phyloP scores from a whole-genome alignment of 1,140 invertebrate genomes.

The Aphelinus certus region DNA sequence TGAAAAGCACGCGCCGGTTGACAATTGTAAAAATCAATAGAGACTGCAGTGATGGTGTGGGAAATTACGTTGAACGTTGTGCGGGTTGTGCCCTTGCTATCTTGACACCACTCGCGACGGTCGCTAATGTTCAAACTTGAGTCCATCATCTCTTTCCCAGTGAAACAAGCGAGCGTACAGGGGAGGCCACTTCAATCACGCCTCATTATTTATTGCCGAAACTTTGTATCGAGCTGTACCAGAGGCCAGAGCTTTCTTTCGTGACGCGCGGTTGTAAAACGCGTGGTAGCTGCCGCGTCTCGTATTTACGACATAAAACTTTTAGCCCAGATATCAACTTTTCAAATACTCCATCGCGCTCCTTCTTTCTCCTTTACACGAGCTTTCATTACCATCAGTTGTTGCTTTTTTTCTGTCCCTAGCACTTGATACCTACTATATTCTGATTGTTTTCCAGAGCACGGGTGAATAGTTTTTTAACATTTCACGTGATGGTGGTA shows the following conservation, averaged over 20 bases:
- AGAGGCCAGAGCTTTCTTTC: conserved; percentile 37
- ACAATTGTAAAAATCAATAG: no score
- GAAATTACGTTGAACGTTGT: no score
- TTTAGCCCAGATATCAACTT: conserved; percentile 39
- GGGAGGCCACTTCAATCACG: conserved; percentile 45
- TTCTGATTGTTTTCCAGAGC: neutral
- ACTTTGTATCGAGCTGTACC: conserved; percentile 46
- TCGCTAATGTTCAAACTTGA: no score
- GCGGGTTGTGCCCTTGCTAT: no score
- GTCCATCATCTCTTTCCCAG: neutral
- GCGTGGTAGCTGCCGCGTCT: conserved; percentile 37
- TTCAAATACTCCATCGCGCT: conserved; percentile 21
- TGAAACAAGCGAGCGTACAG: neutral
- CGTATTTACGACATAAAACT: conserved; percentile 33
- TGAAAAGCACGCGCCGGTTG: no score
- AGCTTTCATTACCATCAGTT: neutral
- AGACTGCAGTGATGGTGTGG: no score
- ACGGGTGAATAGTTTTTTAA: neutral
- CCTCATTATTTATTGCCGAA: conserved; percentile 51
- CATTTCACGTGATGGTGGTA: conserved; percentile 6
- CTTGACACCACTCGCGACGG: no score
- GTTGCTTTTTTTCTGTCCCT: neutral
- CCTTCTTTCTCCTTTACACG: neutral
- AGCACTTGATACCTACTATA: neutral
- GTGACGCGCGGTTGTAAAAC: conserved; percentile 48